Conservation (phyloP, 2,888 invertebrate genomes). For the Oligia fasciuncula region DNA sequence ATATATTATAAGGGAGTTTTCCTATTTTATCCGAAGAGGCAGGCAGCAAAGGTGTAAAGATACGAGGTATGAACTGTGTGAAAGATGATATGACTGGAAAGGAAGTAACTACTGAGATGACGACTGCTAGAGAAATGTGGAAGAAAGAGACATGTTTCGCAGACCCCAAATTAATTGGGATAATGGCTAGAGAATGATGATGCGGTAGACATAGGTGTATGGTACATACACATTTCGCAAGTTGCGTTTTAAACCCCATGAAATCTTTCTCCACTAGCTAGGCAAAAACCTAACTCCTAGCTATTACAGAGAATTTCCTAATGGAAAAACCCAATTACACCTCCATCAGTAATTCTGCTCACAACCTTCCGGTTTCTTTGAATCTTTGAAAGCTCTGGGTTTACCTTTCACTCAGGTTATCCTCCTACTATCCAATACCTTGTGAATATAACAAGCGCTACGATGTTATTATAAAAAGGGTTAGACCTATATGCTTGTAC, state of each 20-base stretch:
- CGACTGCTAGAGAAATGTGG: background rate
- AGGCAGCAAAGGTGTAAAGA: background rate
- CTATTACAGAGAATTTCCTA: background rate
- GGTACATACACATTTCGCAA: background rate
- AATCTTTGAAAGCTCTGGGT: background rate
- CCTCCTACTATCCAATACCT: background rate
- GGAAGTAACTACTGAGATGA: background rate
- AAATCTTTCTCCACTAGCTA: background rate
- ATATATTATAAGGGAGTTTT: background rate
- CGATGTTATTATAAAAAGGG: no score
- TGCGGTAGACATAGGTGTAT: background rate
- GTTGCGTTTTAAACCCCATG: background rate
- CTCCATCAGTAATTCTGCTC: no score
- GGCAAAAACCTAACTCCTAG: no score
- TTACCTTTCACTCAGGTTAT: background rate
- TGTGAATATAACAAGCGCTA: background rate
- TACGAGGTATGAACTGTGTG: background rate
- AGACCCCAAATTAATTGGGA: background rate
- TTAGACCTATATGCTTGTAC: background rate
- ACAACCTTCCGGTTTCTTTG: background rate
- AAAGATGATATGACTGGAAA: background rate
- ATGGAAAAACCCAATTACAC: background rate
- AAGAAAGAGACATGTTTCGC: background rate
- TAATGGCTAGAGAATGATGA: background rate
- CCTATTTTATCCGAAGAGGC: background rate